These are phyloP conservation scores for Pseudopipra pipra DNA, from an alignment of 2,113 vertebrate species.

Conservation along the genomic window DNA sequence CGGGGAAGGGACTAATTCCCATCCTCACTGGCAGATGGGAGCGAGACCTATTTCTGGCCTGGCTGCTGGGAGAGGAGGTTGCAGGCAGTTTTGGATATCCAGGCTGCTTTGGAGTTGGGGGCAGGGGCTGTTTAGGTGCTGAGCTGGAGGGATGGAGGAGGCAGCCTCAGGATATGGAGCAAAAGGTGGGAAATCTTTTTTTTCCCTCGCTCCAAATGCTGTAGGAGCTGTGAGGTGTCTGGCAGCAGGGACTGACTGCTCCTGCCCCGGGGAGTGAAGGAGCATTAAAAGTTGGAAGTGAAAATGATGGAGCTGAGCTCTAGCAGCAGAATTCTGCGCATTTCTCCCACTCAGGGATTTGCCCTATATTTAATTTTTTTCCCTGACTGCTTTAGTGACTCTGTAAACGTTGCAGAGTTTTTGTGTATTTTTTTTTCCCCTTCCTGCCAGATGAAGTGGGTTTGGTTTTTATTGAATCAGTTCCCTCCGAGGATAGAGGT, in stretches of 20 bases:
- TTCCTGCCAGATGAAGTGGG: conserved; percentile 62
- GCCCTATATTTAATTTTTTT: conserved; percentile 57
- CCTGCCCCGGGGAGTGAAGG: background rate
- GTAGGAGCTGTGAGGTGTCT: background rate
- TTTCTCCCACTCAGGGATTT: conserved; percentile 51
- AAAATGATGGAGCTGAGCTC: conserved; percentile 59
- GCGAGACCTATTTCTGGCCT: background rate
- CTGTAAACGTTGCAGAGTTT: conserved; percentile 38
- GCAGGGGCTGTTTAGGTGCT: background rate
- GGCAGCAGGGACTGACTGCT: background rate
- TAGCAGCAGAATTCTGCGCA: conserved; percentile 4
- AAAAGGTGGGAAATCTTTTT: background rate
- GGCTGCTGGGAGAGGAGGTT: background rate
- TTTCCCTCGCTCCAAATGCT: fast-evolving
- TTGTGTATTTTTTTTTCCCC: background rate
- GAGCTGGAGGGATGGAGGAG: background rate
- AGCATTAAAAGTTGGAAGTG: background rate
- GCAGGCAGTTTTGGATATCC: background rate
- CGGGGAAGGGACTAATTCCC: background rate
- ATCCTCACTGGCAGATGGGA: background rate
- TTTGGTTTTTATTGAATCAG: conserved; percentile 72
- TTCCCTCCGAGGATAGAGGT: conserved; percentile 67
- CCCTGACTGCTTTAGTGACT: conserved; percentile 62
- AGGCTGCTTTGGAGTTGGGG: background rate
- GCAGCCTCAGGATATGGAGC: background rate